Percentiles rank a stretch among this genome's conserved stretches.
These are phyloP conservation scores for Streblospio benedicti DNA, from an alignment of 1,140 invertebrate genomes.

Conservation along the genomic window DNA sequence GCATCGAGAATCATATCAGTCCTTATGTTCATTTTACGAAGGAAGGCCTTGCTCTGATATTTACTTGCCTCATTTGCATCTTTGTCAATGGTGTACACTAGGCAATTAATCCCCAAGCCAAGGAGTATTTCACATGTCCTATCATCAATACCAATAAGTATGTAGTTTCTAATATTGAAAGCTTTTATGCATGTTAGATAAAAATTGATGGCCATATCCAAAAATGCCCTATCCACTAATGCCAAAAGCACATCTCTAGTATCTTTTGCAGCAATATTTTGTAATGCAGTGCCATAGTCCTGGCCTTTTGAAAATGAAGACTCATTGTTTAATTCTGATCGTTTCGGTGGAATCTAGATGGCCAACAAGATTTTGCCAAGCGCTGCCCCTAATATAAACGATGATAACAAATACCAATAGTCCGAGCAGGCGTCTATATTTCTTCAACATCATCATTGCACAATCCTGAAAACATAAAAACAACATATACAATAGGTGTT, in stretches of 20 bases:
- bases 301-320: no score
- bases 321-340: no score
- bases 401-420: no score
- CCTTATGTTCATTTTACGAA: conserved; percentile 17
- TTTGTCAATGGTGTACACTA: conserved; percentile 2
- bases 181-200: conserved; percentile 8
- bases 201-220: conserved; percentile 17
- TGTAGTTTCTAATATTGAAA: conserved; percentile 4
- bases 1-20: conserved; percentile 19
- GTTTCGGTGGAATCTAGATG: no score
- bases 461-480: no score
- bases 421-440: no score
- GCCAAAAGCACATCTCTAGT: conserved; percentile 14
- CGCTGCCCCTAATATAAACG: no score
- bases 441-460: no score
- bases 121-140: conserved; percentile 7
- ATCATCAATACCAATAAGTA: conserved; percentile 7
- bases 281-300: no score
- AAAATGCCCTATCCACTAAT: conserved; percentile 9
- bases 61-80: conserved; percentile 5
- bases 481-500: no score
- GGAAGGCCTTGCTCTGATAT: conserved; percentile 12
- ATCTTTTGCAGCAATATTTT: no score
- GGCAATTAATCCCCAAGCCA: neutral
- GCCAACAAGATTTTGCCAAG: no score